phyloP scores from a whole-genome alignment of 2,888 invertebrate species.

The Pyrochroa serraticornis region DNA sequence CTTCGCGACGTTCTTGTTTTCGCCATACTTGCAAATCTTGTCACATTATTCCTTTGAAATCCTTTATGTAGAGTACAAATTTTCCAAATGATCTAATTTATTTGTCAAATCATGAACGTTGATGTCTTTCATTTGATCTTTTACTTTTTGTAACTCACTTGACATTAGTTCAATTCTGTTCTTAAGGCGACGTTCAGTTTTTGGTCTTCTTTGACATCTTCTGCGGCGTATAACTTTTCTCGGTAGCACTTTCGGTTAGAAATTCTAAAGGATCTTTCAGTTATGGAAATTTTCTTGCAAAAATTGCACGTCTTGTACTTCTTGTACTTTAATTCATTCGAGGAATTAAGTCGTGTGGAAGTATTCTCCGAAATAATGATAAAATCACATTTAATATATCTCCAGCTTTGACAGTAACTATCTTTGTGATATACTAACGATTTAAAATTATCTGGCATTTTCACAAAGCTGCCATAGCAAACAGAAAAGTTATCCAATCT shows the following conservation, averaged over 20 bases:
- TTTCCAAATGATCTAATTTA: conserved; percentile 2
- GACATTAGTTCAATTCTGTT: not conserved
- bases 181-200: not conserved
- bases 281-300: not conserved
- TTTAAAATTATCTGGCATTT: not conserved
- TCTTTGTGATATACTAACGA: not conserved
- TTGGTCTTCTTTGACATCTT: not conserved
- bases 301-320: too few species aligned
- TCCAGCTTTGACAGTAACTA: not conserved
- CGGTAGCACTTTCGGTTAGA: not conserved
- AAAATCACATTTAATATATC: not conserved
- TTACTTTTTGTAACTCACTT: not conserved
- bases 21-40: not conserved
- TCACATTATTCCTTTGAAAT: conserved; percentile 2
- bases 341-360: too few species aligned
- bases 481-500: not conserved
- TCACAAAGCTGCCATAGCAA: not conserved
- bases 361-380: too few species aligned
- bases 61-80: not conserved
- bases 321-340: too few species aligned
- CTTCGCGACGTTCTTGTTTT: conserved; percentile 1
- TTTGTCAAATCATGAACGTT: not conserved
- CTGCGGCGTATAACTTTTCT: not conserved
- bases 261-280: too few species aligned
- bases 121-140: conserved; percentile 1